Percentiles rank a stretch among this genome's conserved stretches.
Conservation (phyloP, 2,113 vertebrate genomes). For the Salvelinus namaycush region DNA sequence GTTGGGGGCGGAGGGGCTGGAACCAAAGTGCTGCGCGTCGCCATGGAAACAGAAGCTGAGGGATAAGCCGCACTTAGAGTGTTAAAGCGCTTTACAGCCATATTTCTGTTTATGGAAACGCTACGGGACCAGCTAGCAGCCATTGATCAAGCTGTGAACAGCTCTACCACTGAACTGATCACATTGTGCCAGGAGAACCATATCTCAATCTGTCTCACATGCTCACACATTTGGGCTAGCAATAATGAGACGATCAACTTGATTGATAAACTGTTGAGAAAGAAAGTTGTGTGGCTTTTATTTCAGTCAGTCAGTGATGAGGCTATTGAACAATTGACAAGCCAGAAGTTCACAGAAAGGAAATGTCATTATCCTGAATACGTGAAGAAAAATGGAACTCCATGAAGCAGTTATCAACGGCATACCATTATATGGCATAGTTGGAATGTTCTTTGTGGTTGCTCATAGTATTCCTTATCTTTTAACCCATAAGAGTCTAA, state of each 20-base stretch:
- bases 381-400: not conserved
- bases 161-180: constrained; percentile 38
- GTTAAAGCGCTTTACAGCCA: constrained; percentile 50
- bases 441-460: not conserved
- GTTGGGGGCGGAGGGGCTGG: constrained; percentile 26
- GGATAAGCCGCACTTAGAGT: constrained; percentile 49
- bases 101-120: constrained; percentile 57
- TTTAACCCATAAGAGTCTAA: not conserved
- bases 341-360: not conserved
- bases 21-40: constrained; percentile 28
- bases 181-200: constrained; percentile 33
- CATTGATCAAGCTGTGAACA: constrained; percentile 45
- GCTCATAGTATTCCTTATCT: not conserved
- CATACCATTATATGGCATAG: not conserved
- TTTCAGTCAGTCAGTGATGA: not conserved
- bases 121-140: constrained; percentile 44
- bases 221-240: constrained; percentile 20
- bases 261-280: constrained; percentile 26
- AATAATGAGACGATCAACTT: not conserved
- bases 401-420: not conserved
- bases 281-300: constrained; percentile 7
- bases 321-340: constrained; percentile 8
- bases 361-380: constrained; percentile 10
- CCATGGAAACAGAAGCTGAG: constrained; percentile 55
- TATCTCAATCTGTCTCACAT: constrained; percentile 39